Base-by-base conservation (phyloP, 2,797 vertebrate species). In the Taeniopygia guttata region DNA sequence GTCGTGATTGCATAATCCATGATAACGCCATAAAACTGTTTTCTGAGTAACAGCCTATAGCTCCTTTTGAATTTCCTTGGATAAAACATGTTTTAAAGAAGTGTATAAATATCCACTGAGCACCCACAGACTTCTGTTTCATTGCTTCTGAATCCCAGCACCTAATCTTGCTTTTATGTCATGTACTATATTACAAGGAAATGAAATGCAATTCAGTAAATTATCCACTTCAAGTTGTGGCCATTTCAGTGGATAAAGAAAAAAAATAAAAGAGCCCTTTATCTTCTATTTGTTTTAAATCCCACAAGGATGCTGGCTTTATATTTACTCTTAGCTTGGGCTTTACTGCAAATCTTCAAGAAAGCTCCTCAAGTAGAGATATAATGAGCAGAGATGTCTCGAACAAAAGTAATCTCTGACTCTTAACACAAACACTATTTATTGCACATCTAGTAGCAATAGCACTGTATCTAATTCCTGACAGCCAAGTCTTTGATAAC, bases 131-230 rank as follows among this genome's bases (percentile, higher is more conserved):
- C 56, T 85, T 92, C 58, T 95, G 68, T 94, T 90, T 78, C 84
- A 66, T 56, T 95, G 46, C 34, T 92, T 85, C 75, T 85, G 93
- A 95, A 89, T 93, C 76, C 58, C 36, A 55, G 76, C 27, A 81
- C 69, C 79, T 95, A 87, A 90, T 96, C 83, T 91, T 81, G 84
- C 63, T 93, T 96, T 84, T 89, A 91, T 94, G 87, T 84, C 94
- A 89, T 95, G 92, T 93, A 92, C 80, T 90, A 43, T 60, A 91
- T 94, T 95, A 88, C 85, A 90, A 69, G 91, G 80, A 96, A 94
- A 94, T 88, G 77, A 90, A 97, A 96, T 82, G 87, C 66, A 92
- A 94, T 94, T 96, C 94, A 88, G 92, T 95, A 96, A 97, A 96
- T 95, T 93, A 94, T 95, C 83, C 89, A 88, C 83, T 96, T 90